Evolutionary conservation across 2,113 vertebrate genomes (phyloP), one percentile per base, ranked within the genome.

Genomic region (Cottus gobio): DNA sequence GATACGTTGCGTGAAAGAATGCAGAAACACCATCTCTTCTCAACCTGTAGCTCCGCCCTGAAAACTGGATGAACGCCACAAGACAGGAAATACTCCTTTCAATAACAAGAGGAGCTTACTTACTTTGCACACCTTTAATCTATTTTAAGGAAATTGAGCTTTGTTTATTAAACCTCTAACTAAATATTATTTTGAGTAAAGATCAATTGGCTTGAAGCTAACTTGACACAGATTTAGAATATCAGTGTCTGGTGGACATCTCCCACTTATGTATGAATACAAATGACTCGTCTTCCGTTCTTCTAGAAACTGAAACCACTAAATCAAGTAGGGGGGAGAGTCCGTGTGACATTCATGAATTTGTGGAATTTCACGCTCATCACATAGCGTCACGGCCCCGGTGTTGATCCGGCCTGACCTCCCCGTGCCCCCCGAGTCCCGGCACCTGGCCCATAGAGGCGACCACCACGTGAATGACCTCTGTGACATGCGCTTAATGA

Each of bases 361-460:
- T 22, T 76, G 68, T 66, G 34, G 36, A 46, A 91, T 90, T 91
- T 90, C 86, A 82, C 70, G 60, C 86, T 79, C 58, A 80, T 87
- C 75, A 73, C 85, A 84, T 85, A 79, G 82, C 78, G 84, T 87
- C 75, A 85, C 56, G 12, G 61, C 65, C 34, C 44, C 56, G 31
- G 46, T 50, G 83, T 58, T 89, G 83, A 88, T 88, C 79, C 7
- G 9, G 54, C 46, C 73, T 92, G 89, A 91, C 83, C 90, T 77
- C 71, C 58, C 39, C 2, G 1, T 85, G 88, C 85, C 83, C 91
- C 87, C 82, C 61, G 44, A 71, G 71, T 70, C 63, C 48, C 82
- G 79, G 77, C 91, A 93, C 83, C 90, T 90, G 91, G 89, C 50
- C 85, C 73, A 86, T 54, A 77, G 82, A 73, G 77, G 75, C 82